Evolutionary conservation across 1,140 invertebrate genomes (phyloP).

Genomic region (Coenobita brevimanus): DNA sequence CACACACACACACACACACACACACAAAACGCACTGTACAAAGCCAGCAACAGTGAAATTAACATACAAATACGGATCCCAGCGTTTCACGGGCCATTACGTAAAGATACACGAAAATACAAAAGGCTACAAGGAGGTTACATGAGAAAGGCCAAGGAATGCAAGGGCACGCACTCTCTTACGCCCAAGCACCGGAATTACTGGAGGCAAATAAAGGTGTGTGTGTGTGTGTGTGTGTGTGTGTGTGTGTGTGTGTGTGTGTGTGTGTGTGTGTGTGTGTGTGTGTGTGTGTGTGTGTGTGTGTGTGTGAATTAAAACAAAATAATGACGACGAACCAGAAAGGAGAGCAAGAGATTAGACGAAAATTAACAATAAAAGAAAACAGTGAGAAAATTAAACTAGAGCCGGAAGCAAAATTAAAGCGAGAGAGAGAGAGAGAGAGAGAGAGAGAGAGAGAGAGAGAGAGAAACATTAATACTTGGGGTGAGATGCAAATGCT

Average conservation of each 20-base stretch:
- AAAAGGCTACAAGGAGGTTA: too few relatives aligned
- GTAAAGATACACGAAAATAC: too few relatives aligned
- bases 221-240: not conserved
- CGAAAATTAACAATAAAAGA: not conserved
- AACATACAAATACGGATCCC: too few relatives aligned
- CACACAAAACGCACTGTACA: too few relatives aligned
- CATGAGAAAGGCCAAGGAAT: too few relatives aligned
- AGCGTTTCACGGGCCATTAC: too few relatives aligned
- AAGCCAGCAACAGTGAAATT: too few relatives aligned
- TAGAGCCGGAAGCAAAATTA: not conserved
- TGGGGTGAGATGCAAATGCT: too few relatives aligned
- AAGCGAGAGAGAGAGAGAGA: not conserved
- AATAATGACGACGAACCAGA: not conserved
- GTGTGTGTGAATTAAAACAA: not conserved
- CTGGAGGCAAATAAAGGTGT: too few relatives aligned
- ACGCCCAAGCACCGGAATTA: too few relatives aligned
- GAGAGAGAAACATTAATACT: not conserved
- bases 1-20: too few relatives aligned
- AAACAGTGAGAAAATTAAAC: not conserved
- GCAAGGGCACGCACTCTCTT: too few relatives aligned
- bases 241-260: not conserved
- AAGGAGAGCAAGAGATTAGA: not conserved
- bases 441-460: not conserved
- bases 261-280: not conserved
- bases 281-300: not conserved